A percentile compares a stretch with the other conserved stretches of the same genome.
phyloP scores from a whole-genome alignment of 2,888 invertebrate genomes.

The Plemyria rubiginata region DNA sequence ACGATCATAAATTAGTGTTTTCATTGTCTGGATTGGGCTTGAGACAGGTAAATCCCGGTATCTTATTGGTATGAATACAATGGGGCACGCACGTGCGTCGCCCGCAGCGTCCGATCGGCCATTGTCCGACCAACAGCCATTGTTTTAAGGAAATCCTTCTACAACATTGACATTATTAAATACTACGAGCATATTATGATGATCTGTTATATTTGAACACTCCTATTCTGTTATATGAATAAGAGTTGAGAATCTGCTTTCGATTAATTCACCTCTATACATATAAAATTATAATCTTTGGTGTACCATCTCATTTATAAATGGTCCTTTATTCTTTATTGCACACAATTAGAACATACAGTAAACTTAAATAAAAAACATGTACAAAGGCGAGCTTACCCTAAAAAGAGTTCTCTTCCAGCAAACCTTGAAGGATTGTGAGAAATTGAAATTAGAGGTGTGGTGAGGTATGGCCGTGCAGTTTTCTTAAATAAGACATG shows the following conservation, averaged over 20 bases:
- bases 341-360: no score
- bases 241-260: not conserved
- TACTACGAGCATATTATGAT: conserved; percentile 1
- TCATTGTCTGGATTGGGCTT: conserved; percentile 46
- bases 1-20: conserved; percentile 49
- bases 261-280: no score
- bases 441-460: no score
- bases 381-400: no score
- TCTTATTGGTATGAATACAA: conserved; percentile 70
- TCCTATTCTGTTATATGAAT: not conserved
- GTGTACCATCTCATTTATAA: no score
- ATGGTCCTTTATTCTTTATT: no score
- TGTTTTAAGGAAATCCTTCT: conserved; percentile 77
- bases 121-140: conserved; percentile 69
- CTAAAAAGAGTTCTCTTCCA: no score
- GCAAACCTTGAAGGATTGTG: no score
- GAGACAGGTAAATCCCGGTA: conserved; percentile 43
- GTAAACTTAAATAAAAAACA: no score
- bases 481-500: no score
- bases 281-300: no score
- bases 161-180: conserved; percentile 62
- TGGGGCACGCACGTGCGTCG: conserved; percentile 74
- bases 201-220: not conserved
- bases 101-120: conserved; percentile 55
- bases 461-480: no score